Conservation (phyloP, 2,888 invertebrate genomes). For the Mystacides longicornis region DNA sequence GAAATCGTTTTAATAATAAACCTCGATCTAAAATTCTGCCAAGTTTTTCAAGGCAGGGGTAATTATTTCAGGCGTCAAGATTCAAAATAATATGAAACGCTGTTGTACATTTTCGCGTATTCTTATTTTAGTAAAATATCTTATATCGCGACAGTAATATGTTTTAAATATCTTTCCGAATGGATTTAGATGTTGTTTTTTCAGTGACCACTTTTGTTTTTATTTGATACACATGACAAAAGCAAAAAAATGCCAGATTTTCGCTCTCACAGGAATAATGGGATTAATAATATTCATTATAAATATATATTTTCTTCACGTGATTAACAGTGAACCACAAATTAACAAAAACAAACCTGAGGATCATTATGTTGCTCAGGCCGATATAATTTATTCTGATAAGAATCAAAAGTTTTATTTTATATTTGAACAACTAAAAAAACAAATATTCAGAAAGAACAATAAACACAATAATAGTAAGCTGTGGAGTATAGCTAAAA, state of each 20-base stretch:
- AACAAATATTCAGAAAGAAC: constrained; percentile 4
- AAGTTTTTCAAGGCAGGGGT: too few species aligned
- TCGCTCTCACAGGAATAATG: constrained; percentile 24
- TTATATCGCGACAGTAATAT: too few species aligned
- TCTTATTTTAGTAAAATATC: too few species aligned
- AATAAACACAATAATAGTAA: background rate
- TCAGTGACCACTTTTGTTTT: too few species aligned
- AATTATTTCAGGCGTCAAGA: too few species aligned
- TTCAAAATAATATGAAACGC: too few species aligned
- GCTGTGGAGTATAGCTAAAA: constrained; percentile 34
- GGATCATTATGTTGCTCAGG: constrained; percentile 1
- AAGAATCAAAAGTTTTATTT: constrained; percentile 17
- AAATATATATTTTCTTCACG: constrained; percentile 39
- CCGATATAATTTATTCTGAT: constrained; percentile 13
- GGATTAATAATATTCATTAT: constrained; percentile 24
- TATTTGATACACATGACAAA: constrained; percentile 27
- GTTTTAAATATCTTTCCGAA: too few species aligned
- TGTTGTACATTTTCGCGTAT: too few species aligned
- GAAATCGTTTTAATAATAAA: too few species aligned
- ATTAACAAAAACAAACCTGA: constrained; percentile 8
- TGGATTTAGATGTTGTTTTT: too few species aligned
- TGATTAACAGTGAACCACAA: constrained; percentile 34
- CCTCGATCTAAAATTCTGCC: too few species aligned
- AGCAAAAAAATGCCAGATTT: constrained; percentile 25
- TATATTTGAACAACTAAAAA: constrained; percentile 10